phyloP scores from a whole-genome alignment of 2,888 invertebrate genomes.

The Melikaiella ostensackeni region DNA sequence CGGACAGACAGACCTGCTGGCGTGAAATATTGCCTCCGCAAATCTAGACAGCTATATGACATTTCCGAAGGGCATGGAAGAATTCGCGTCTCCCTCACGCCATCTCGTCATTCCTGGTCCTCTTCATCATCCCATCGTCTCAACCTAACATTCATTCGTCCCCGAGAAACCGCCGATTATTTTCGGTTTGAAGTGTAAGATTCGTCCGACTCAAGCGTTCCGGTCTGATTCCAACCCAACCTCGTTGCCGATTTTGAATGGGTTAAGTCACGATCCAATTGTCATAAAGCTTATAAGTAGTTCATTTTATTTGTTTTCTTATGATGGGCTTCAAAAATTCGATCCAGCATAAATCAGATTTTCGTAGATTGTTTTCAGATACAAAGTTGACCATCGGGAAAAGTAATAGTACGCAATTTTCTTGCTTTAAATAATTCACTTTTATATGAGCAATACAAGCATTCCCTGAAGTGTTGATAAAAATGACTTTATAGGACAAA shows the following conservation, averaged over 20 bases:
- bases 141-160: constrained; percentile 46
- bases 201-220: constrained; percentile 38
- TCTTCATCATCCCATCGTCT: constrained; percentile 22
- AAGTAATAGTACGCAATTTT: too few species aligned
- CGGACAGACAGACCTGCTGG: constrained; percentile 61
- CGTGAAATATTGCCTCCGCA: constrained; percentile 75
- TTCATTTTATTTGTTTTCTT: not conserved
- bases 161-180: constrained; percentile 46
- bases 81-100: constrained; percentile 55
- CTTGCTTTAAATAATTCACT: too few species aligned
- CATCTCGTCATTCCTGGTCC: constrained; percentile 44
- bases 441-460: too few species aligned
- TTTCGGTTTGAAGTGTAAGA: constrained; percentile 39
- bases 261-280: not conserved
- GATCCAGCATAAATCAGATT: not conserved
- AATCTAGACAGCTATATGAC: constrained; percentile 73
- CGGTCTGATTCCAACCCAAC: not conserved
- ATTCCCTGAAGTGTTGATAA: too few species aligned
- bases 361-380: not conserved
- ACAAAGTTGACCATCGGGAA: too few species aligned
- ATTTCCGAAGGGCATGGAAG: constrained; percentile 72
- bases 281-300: not conserved
- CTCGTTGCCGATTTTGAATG: not conserved
- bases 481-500: too few species aligned
- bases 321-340: not conserved